phyloP scores from a whole-genome alignment of 2,113 vertebrate genomes.

The Poecile atricapillus region DNA sequence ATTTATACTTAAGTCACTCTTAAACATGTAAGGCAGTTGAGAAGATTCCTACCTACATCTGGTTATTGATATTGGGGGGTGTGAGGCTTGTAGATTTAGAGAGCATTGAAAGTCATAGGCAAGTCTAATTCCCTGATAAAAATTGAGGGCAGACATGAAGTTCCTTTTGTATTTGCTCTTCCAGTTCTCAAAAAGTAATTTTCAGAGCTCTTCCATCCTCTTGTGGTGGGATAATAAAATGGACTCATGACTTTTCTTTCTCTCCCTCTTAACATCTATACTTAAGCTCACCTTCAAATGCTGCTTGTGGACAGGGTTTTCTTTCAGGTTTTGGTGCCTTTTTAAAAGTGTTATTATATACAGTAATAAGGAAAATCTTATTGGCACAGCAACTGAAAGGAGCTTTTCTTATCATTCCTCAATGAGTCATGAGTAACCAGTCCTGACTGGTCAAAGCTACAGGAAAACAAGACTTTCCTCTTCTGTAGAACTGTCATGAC shows the following conservation, averaged over 20 bases:
- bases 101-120: background rate
- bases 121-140: background rate
- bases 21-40: background rate
- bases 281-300: background rate
- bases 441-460: background rate
- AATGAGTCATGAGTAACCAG: background rate
- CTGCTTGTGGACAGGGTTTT: background rate
- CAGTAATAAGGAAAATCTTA: background rate
- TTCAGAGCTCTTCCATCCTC: constrained; percentile 50
- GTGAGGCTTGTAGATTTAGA: background rate
- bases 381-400: fast-evolving
- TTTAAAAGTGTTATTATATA: background rate
- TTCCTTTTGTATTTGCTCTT: background rate
- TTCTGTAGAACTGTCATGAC: background rate
- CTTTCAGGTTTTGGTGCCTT: background rate
- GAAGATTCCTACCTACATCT: background rate
- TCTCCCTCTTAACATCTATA: background rate
- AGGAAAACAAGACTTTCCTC: background rate
- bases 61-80: background rate
- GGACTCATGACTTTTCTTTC: background rate
- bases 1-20: background rate
- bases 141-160: background rate
- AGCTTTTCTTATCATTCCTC: background rate
- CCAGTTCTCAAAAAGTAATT: background rate
- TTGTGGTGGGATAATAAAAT: constrained; percentile 38